Percentiles rank a stretch among this genome's conserved stretches.
Evolutionary conservation across 53 echinoderm and acorn worm species (phyloP).

Genomic region (Actinopyga echinites): DNA sequence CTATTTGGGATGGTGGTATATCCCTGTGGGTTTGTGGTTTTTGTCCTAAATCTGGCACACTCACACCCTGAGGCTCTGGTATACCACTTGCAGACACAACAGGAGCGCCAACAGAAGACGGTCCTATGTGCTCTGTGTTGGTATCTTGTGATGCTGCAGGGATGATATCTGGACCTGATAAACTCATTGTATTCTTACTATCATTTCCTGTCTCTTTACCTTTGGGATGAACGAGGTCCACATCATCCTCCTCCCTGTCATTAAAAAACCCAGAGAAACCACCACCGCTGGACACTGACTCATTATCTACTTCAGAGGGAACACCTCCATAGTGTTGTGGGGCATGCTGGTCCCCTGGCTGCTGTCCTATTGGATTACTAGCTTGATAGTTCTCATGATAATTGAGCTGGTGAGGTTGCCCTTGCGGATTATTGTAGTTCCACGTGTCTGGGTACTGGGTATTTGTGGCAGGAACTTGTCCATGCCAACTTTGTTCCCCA

Average conservation of each 20-base stretch:
- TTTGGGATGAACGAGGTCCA: constrained; percentile 11
- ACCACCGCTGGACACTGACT: constrained; percentile 41
- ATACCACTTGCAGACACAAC: not conserved
- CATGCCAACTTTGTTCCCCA: constrained; percentile 20
- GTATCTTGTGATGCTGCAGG: constrained; percentile 30
- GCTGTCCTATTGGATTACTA: not conserved
- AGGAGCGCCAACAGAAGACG: not conserved
- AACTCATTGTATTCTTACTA: not conserved
- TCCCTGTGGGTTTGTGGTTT: constrained; percentile 9
- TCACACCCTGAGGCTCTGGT: not conserved
- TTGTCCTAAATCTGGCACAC: constrained; percentile 36
- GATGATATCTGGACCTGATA: constrained; percentile 40
- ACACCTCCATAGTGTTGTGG: not conserved
- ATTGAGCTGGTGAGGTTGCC: not conserved
- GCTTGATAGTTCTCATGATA: not conserved
- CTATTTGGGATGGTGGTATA: not conserved
- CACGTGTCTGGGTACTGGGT: not conserved
- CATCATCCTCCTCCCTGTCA: constrained; percentile 24
- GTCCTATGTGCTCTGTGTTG: not conserved
- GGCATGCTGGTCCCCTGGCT: not conserved
- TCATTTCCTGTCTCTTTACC: constrained; percentile 9
- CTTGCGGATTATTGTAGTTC: constrained; percentile 10
- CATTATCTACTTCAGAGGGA: constrained; percentile 6
- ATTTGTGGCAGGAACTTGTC: not conserved
- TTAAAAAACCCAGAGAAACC: constrained; percentile 33